These are phyloP conservation scores for Pygathrix nemaeus DNA, from an alignment of 2,113 vertebrate genomes.

Conservation along the genomic window DNA sequence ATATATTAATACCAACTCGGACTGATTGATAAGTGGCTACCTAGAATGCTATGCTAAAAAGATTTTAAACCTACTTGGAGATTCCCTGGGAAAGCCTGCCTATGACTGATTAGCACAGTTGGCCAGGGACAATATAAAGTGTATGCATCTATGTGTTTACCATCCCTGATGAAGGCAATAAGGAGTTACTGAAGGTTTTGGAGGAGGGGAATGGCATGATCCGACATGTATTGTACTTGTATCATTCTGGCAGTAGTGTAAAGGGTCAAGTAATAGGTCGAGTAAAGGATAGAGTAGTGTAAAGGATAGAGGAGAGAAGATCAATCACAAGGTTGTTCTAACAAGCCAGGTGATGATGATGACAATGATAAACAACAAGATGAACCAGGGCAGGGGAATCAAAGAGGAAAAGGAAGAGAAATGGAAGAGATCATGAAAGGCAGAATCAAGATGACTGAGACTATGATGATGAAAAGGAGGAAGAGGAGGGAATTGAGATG, in stretches of 20 bases:
- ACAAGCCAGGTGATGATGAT: not conserved
- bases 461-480: not conserved
- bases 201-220: not conserved
- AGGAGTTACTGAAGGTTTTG: not conserved
- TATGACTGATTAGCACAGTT: not conserved
- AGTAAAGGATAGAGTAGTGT: no score
- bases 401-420: conserved; percentile 21
- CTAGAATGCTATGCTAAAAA: conserved; percentile 30
- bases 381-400: conserved; percentile 1
- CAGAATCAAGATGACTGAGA: not conserved
- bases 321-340: not conserved
- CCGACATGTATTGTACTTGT: not conserved
- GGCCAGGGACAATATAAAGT: not conserved
- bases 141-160: not conserved
- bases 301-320: conserved; percentile 7
- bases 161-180: not conserved
- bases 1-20: not conserved
- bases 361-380: not conserved
- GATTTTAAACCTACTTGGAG: not conserved
- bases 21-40: not conserved
- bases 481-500: not conserved
- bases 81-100: not conserved
- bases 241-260: not conserved
- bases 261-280: no score
- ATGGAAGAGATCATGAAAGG: conserved; percentile 35